Evolutionary conservation across 2,113 vertebrate genomes (phyloP), one percentile per base, ranked within the genome.

Genomic region (Notechis scutatus): DNA sequence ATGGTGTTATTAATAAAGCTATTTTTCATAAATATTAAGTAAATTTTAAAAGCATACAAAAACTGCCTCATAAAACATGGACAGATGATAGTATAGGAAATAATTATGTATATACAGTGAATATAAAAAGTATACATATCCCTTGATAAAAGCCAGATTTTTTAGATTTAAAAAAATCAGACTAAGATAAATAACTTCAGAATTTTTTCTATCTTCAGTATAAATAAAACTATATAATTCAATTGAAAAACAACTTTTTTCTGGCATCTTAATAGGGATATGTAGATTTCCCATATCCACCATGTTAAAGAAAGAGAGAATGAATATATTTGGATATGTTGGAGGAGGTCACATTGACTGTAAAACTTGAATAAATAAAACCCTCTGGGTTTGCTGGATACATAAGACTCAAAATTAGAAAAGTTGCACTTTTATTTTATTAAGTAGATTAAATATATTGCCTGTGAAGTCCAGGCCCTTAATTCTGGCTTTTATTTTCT

Each of bases 401-500:
- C 39, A 52, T 6, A 0, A 64, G 29, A 52, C 3, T 42, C 54
- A 39, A 21, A 61, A n/a, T 34, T 3, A 59, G 24, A 42, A 42
- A 52, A 34, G 23, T 6, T 10, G 14, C 3, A 6, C 2, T 91
- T 88, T 54, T 90, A 81, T 8, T 74, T 29, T 29, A 21, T 15
- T 90, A 9, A 5, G 39, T 2, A 93, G 93, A 88, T 93, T 94
- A 56, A 91, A 0, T 92, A 4, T 87, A 3, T 93, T 88, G 91
- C 20, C 24, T 0, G 18, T 6, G 52, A 54, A 64, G 42, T 42
- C 0, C 12, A 86, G 7, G 39, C 26, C 10, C 0, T 18, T 94
- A 34, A 74, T 93, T 39, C 93, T 42, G 39, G 90, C 12, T 95
- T 3, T 52, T 94, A 92, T 61, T 29, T 95, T 26, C 34, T 94